Evolutionary conservation across 2,888 invertebrate species (phyloP).

Genomic region (Ochlodes sylvanus): DNA sequence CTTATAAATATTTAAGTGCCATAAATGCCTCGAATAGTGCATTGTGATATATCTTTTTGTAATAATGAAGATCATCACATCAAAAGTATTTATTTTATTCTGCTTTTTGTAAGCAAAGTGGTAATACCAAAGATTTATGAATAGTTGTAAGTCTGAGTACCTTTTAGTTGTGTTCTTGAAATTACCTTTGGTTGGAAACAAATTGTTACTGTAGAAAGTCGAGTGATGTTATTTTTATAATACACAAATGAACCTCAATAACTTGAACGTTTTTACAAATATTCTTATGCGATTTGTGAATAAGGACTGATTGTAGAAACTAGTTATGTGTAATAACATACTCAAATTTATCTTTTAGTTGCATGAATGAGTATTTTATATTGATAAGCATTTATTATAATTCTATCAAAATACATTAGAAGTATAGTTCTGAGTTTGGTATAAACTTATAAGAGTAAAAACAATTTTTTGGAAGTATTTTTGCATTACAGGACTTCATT

Average conservation of each 20-base stretch:
- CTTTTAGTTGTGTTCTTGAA: constrained; percentile 60
- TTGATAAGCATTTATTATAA: constrained; percentile 55
- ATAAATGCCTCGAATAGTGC: constrained; percentile 50
- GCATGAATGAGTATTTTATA: constrained; percentile 52
- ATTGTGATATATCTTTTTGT: constrained; percentile 39
- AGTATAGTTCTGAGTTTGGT: constrained; percentile 15
- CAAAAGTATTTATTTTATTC: constrained; percentile 58
- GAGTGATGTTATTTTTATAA: constrained; percentile 76
- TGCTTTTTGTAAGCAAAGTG: constrained; percentile 63
- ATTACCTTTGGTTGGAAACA: constrained; percentile 74
- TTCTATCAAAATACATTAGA: constrained; percentile 26
- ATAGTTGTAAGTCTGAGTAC: constrained; percentile 76
- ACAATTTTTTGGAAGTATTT: constrained; percentile 23
- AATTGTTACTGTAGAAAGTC: constrained; percentile 77
- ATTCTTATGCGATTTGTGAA: constrained; percentile 71
- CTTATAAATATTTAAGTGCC: constrained; percentile 50
- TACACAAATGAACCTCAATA: constrained; percentile 72
- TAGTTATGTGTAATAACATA: constrained; percentile 62
- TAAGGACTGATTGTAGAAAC: constrained; percentile 76
- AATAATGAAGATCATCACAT: constrained; percentile 63
- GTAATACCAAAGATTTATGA: constrained; percentile 81
- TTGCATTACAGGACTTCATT: not conserved
- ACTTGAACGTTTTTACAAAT: constrained; percentile 65
- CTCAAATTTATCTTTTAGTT: constrained; percentile 58
- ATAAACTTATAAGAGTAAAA: constrained; percentile 5